Evolutionary conservation across 2,888 invertebrate genomes (phyloP), one percentile per base, ranked within the genome.

Genomic region (Tenthredo notha): DNA sequence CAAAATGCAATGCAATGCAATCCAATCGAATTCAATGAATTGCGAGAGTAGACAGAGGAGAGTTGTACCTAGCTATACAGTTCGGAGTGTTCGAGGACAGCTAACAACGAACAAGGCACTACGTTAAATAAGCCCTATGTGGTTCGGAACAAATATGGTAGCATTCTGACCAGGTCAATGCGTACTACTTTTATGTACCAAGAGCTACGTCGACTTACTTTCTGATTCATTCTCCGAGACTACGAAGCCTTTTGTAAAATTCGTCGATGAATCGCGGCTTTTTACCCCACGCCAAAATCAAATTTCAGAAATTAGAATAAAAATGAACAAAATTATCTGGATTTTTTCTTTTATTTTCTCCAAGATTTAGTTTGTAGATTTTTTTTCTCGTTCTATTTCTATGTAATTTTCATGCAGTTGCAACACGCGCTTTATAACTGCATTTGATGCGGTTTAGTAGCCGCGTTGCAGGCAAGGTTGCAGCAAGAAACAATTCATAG

Each of bases 101-200:
- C 21, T 21, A 21, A 12, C 40, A 74, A 21, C 72, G 43, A 74
- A 74, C 72, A 43, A 74, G 72, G 72, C 72, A 74, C 54, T 54
- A 54, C n/a, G 43, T 54, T 29, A 77, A 77, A 77, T 54, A 25
- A 50, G 50, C 77, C 33, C 47, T 54, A n/a, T 54, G 40, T 54
- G 58, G 61, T 65, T 65, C 29, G 67, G 87, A 86, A 89, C 91
- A 88, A 91, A 92, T 92, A 92, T 91, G 92, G 92, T 88, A 90
- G 89, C 90, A 90, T 90, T 90, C 90, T 90, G 89, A 88, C 88
- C 91, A 88, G 92, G 92, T 92, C 92, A 92, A 92, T 92, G 92
- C 91, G 91, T 92, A 92, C 92, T 90, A 92, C 92, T 92, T 92
- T 91, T 90, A 90, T 89, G 86, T 92, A 91, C 91, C 90, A 88